phyloP scores from a whole-genome alignment of 2,888 invertebrate species.

The Drosophila paucipuncta region DNA sequence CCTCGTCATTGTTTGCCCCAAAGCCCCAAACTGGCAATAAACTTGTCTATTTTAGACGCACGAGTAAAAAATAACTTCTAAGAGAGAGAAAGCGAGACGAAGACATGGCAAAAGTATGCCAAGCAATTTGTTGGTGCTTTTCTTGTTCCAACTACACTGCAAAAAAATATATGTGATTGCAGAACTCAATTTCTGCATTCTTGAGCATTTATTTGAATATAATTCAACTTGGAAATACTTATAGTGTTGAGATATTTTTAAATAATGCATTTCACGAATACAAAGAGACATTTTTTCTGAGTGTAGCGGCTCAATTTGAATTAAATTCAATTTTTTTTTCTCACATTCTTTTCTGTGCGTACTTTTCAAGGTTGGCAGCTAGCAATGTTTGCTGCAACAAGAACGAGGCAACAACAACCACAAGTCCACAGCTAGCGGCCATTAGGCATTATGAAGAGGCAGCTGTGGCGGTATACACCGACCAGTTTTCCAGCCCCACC shows the following conservation, averaged over 20 bases:
- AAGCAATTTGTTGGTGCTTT: conserved; percentile 28
- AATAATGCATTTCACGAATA: neutral
- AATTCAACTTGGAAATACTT: neutral
- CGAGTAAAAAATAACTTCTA: conserved; percentile 46
- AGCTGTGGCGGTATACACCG: conserved; percentile 15
- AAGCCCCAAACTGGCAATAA: conserved; percentile 77
- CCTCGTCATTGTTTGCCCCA: conserved; percentile 77
- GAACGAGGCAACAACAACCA: conserved; percentile 18
- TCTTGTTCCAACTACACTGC: conserved; percentile 13
- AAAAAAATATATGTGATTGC: neutral
- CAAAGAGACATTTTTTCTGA: neutral
- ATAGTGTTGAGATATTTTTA: neutral
- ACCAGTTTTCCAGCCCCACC: conserved; percentile 7
- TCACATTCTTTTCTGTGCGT: conserved; percentile 8
- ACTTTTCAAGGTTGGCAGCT: conserved; percentile 67
- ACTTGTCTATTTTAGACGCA: conserved; percentile 76
- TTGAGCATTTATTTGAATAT: neutral
- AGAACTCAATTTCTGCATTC: neutral
- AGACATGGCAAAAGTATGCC: conserved; percentile 24
- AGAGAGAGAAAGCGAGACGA: neutral
- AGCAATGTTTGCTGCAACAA: conserved; percentile 39
- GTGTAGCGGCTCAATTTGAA: conserved; percentile 65
- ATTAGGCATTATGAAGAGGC: conserved; percentile 61
- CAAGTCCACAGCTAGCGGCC: conserved; percentile 58
- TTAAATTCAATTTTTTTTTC: conserved; percentile 70